These are phyloP conservation scores for Epinephelus moara DNA, from an alignment of 2,113 vertebrate species.

Conservation along the genomic window DNA sequence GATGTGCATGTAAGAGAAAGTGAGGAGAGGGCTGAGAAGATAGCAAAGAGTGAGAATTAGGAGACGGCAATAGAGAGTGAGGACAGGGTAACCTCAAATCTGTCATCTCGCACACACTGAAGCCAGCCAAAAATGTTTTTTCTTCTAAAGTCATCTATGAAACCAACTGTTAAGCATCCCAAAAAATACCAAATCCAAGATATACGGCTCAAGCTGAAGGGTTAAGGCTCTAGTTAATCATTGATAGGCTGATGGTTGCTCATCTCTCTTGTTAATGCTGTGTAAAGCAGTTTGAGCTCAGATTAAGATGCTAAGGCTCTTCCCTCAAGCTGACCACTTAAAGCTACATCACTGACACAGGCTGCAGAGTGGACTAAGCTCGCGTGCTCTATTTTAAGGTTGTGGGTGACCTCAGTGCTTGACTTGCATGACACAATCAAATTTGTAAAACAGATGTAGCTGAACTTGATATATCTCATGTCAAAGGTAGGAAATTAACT, in stretches of 20 bases:
- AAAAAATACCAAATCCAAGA: slow-evolving; percentile 10
- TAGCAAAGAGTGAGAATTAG: slow-evolving; percentile 6
- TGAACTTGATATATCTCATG: not conserved
- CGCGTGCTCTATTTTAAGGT: slow-evolving; percentile 10
- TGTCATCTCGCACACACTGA: not conserved
- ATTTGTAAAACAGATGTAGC: not conserved
- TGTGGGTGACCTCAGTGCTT: slow-evolving; percentile 11
- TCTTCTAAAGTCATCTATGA: not conserved
- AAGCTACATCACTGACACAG: slow-evolving; percentile 28
- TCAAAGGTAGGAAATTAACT: not conserved
- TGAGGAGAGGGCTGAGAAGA: slow-evolving; percentile 13
- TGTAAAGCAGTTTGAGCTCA: slow-evolving; percentile 46
- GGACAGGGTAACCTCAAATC: not conserved
- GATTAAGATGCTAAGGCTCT: slow-evolving; percentile 47
- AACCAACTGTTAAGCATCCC: not conserved
- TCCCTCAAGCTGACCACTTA: slow-evolving; percentile 32
- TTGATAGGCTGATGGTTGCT: slow-evolving; percentile 27
- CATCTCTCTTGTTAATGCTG: slow-evolving; percentile 40
- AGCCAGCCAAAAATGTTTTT: not conserved
- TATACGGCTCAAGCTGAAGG: not conserved
- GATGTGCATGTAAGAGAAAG: slow-evolving; percentile 32
- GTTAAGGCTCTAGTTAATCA: slow-evolving; percentile 36
- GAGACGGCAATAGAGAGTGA: not conserved
- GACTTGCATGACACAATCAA: not conserved
- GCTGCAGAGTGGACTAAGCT: slow-evolving; percentile 16